A percentile compares a stretch with the other conserved stretches of the same genome.
These are phyloP conservation scores for Plodia interpunctella DNA, from an alignment of 1,140 invertebrate genomes.

Conservation along the genomic window DNA sequence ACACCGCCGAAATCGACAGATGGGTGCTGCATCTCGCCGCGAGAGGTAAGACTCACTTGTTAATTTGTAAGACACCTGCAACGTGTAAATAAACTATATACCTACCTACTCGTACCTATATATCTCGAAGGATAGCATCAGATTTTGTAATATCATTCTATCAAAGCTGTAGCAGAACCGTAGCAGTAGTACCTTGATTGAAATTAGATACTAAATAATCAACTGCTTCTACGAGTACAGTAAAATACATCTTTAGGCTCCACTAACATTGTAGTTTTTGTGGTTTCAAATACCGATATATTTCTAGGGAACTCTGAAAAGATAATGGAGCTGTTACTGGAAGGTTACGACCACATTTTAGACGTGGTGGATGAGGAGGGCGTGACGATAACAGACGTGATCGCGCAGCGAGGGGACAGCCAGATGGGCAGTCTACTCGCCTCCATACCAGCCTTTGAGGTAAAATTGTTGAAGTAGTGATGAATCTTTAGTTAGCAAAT, in stretches of 20 bases:
- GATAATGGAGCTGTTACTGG: conserved; percentile 85
- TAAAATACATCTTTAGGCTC: no score
- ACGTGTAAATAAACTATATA: no score
- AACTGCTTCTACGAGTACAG: no score
- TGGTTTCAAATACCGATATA: conserved; percentile 21
- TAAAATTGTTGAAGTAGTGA: conserved; percentile 55
- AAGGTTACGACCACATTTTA: conserved; percentile 93
- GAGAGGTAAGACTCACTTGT: conserved; percentile 79
- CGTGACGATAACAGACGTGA: conserved; percentile 82
- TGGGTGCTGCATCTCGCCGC: conserved; percentile 86
- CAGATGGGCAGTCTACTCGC: conserved; percentile 82
- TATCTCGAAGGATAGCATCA: no score
- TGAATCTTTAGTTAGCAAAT: no score
- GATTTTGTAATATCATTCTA: no score
- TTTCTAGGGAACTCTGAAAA: conserved; percentile 84
- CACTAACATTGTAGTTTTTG: background rate
- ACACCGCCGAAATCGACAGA: conserved; percentile 89
- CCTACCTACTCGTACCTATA: no score
- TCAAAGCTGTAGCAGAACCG: no score
- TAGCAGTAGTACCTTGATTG: no score
- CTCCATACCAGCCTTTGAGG: conserved; percentile 85
- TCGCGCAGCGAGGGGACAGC: conserved; percentile 80
- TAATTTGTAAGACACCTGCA: no score
- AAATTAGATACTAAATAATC: no score
- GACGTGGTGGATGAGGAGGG: conserved; percentile 85